phyloP scores from a whole-genome alignment of 2,113 vertebrate species.

The Sphyrna mokarran region DNA sequence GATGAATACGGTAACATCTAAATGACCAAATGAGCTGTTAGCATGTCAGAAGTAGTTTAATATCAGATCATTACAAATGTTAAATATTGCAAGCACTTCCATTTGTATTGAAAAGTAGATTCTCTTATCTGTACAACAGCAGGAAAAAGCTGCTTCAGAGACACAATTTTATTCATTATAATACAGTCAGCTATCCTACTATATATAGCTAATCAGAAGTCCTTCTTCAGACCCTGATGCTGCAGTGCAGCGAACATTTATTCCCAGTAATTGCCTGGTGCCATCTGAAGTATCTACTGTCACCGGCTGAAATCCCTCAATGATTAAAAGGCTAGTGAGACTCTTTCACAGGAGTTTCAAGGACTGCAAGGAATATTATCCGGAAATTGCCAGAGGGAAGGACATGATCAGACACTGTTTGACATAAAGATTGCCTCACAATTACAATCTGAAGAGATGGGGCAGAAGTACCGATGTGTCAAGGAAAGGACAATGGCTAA shows the following conservation, averaged over 20 bases:
- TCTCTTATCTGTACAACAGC: background rate
- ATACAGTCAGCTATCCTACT: background rate
- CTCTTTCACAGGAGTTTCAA: background rate
- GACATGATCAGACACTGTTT: slow-evolving; percentile 7
- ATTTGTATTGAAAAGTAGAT: background rate
- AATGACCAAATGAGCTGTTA: background rate
- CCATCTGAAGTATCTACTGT: background rate
- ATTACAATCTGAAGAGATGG: background rate
- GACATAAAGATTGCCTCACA: slow-evolving; percentile 31
- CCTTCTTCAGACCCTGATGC: background rate
- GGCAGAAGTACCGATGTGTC: background rate
- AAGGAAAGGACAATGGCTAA: slow-evolving; percentile 27
- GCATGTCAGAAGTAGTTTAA: background rate
- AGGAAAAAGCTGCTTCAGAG: background rate
- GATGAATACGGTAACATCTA: background rate
- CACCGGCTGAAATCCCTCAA: slow-evolving; percentile 2
- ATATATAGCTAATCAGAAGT: background rate
- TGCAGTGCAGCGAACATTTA: background rate
- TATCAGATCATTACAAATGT: background rate
- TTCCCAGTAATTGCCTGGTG: slow-evolving; percentile 24
- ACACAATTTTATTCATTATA: background rate
- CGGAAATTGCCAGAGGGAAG: slow-evolving; percentile 15
- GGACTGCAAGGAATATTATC: background rate
- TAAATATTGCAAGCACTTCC: background rate
- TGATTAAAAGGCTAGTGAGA: background rate